Base-by-base conservation (phyloP, 2,888 invertebrate genomes). In the Watsonalla binaria region DNA sequence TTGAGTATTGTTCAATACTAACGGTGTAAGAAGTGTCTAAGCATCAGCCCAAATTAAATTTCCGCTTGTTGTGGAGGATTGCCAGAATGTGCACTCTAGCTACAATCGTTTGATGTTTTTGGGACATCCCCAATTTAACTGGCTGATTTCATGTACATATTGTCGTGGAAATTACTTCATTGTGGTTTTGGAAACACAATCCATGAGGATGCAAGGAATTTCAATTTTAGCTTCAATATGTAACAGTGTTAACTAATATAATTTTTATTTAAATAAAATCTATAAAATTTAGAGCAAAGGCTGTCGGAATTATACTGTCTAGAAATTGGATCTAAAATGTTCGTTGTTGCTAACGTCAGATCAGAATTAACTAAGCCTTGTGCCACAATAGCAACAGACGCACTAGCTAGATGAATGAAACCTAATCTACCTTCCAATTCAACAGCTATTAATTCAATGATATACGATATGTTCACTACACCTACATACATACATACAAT, bases 341-440 rank as follows among this genome's bases (percentile, higher is more conserved):
- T 24, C 1, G 24, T 24, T 24, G 24, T 4, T 24, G 24, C 11
- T 76, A 72, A 57, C 69, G 76, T 79, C 77, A 79, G 62, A 60
- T 61, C 63, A 54, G 63, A 76, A 76, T 76, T 72, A 76, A 70
- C 61, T 68, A 62, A 71, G 67, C 75, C 79, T 80, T 76, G 80
- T 71, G 60, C 66, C 60, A 68, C 76, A 77, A 80, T 76, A 75
- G 70, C 66, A 72, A 71, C 71, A 72, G 70, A 66, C 65, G 63
- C 63, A 11, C 48, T 48, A 15, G 37, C 57, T 59, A 60, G 66
- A 67, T 69, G 68, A 72, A 71, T 78, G 77, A 73, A 78, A 82
- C 76, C 68, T 74, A 68, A 82, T 76, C 72, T 68, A 59, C 51
- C 49, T 49, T 49, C 37, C 49, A 37, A 49, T 49, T 11, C 46